These are phyloP conservation scores for Phymatocera aterrima DNA, from an alignment of 2,888 invertebrate genomes.

Conservation along the genomic window DNA sequence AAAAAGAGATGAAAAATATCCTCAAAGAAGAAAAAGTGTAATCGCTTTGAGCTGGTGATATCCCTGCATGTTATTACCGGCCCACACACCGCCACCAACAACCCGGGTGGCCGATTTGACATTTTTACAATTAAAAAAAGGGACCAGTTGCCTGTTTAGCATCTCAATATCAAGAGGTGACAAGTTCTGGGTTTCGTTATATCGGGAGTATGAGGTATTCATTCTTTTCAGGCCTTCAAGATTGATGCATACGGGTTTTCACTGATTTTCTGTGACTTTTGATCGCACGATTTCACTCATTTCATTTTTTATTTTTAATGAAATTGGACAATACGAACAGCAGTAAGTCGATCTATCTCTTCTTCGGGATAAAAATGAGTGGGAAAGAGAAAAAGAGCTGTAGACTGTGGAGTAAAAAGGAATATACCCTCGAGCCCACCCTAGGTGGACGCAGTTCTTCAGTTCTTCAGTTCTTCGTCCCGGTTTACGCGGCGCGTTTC, in stretches of 20 bases:
- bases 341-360: too few species aligned
- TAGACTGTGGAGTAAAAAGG: too few species aligned
- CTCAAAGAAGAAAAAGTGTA: neutral
- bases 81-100: constrained; percentile 11
- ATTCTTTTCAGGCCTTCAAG: neutral
- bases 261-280: neutral
- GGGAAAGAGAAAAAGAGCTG: too few species aligned
- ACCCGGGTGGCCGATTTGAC: constrained; percentile 35
- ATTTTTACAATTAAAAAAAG: neutral
- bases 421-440: constrained; percentile 41
- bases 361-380: constrained; percentile 39
- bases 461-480: neutral
- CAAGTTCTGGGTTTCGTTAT: neutral
- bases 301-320: neutral
- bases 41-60: constrained; percentile 12
- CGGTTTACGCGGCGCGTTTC: constrained; percentile 61
- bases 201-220: neutral
- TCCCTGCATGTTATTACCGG: constrained; percentile 2
- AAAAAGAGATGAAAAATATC: too few species aligned
- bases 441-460: too few species aligned
- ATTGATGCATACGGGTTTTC: neutral
- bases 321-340: neutral
- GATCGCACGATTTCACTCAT: neutral
- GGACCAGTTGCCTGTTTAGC: constrained; percentile 20
- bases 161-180: constrained; percentile 35